Percentiles rank a stretch among this genome's conserved stretches.
Evolutionary conservation across 2,888 invertebrate genomes (phyloP).

Genomic region (Argyra leucocephala): DNA sequence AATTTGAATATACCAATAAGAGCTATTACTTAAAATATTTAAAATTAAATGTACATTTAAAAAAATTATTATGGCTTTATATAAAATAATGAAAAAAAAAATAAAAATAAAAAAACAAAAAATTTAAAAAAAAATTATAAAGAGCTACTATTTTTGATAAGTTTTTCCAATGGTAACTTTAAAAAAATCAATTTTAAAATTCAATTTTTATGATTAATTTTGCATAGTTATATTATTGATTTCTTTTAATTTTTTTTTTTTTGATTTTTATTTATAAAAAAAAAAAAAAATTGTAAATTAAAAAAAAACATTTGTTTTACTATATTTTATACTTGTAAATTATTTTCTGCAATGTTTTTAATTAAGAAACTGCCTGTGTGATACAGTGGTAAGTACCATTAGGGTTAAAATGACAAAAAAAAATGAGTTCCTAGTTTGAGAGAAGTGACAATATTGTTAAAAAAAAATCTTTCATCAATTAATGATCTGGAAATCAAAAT

Average conservation of each 20-base stretch:
- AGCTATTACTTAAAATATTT: not conserved
- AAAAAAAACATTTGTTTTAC: too few species aligned
- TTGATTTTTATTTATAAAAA: not conserved
- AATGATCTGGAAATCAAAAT: too few species aligned
- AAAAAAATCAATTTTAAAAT: not conserved
- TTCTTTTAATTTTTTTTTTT: not conserved
- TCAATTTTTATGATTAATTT: not conserved
- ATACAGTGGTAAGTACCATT: too few species aligned
- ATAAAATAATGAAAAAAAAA: not conserved
- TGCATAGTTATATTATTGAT: not conserved
- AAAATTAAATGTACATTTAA: not conserved
- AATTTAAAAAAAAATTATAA: too few species aligned
- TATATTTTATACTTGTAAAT: too few species aligned
- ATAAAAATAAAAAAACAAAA: too few species aligned
- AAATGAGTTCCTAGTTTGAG: too few species aligned
- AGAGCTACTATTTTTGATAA: not conserved
- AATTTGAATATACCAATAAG: not conserved
- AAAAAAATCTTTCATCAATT: too few species aligned
- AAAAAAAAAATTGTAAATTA: not conserved
- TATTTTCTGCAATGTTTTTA: too few species aligned
- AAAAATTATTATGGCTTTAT: constrained; percentile 5
- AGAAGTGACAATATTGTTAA: too few species aligned
- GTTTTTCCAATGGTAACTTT: not conserved
- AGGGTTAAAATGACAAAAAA: too few species aligned
- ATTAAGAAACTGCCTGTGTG: too few species aligned